Evolutionary conservation across 2,113 vertebrate species (phyloP).

Genomic region (Anseranas semipalmata): DNA sequence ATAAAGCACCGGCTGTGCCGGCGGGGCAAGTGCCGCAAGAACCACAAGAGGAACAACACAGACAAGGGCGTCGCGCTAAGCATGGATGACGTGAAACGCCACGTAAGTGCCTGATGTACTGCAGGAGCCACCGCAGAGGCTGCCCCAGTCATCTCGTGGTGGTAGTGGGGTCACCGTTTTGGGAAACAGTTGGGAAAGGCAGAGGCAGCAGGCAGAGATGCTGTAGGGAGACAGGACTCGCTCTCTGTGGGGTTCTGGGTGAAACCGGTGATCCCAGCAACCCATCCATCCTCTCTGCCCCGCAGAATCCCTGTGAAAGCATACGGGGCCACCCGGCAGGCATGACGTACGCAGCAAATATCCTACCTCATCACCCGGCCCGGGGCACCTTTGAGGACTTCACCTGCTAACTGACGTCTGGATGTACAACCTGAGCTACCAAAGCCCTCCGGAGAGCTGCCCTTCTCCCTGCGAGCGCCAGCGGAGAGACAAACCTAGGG

Average conservation of each 20-base stretch:
- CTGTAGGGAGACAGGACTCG: accelerated
- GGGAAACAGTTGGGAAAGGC: background rate
- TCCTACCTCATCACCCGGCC: conserved; percentile 98
- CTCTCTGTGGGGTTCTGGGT: accelerated
- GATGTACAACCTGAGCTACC: conserved; percentile 73
- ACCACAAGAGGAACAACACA: conserved; percentile 92
- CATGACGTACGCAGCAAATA: conserved; percentile 95
- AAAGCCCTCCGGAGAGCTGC: conserved; percentile 67
- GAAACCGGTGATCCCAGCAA: accelerated
- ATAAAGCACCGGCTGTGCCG: conserved; percentile 94
- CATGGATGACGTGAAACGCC: conserved; percentile 96
- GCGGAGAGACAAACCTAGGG: conserved; percentile 41
- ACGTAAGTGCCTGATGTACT: conserved; percentile 80
- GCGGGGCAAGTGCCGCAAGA: conserved; percentile 87
- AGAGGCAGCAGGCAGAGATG: background rate
- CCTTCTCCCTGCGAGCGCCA: conserved; percentile 35
- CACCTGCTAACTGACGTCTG: conserved; percentile 88
- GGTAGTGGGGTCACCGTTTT: accelerated
- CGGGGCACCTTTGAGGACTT: conserved; percentile 99
- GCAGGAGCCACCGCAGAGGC: accelerated
- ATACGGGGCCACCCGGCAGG: conserved; percentile 89
- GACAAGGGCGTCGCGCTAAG: conserved; percentile 94
- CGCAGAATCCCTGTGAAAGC: conserved; percentile 92
- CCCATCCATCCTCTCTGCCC: background rate
- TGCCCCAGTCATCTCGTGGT: background rate